These are phyloP conservation scores for Panurus biarmicus DNA, from an alignment of 2,113 vertebrate species.

Conservation along the genomic window DNA sequence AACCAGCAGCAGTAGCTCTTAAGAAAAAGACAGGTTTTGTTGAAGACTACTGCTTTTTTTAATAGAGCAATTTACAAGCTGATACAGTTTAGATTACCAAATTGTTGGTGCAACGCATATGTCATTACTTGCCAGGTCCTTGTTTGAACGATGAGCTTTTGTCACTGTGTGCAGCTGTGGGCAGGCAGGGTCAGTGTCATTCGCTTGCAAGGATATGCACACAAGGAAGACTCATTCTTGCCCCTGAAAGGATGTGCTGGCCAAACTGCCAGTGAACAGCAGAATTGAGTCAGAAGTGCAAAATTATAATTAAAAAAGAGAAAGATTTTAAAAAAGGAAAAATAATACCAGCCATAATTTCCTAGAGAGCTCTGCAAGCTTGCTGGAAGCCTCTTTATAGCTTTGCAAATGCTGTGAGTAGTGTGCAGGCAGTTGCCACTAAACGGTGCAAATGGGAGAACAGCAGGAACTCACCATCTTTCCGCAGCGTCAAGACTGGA, in stretches of 20 bases:
- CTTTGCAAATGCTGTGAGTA: not conserved
- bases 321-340: not conserved
- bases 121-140: not conserved
- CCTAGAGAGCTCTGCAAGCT: not conserved
- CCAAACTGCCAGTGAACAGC: not conserved
- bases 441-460: not conserved
- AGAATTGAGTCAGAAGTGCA: not conserved
- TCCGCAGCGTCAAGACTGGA: not conserved
- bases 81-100: not conserved
- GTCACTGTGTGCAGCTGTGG: not conserved
- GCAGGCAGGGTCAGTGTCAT: not conserved
- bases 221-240: not conserved
- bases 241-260: not conserved
- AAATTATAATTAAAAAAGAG: not conserved
- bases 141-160: not conserved
- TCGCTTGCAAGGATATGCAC: fast-evolving
- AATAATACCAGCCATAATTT: not conserved
- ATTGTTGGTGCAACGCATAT: not conserved
- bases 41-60: not conserved
- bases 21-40: not conserved
- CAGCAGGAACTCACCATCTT: not conserved
- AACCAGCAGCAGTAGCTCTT: not conserved
- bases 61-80: not conserved
- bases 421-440: not conserved
- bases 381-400: not conserved